These are phyloP conservation scores for Agrotis ipsilon DNA, from an alignment of 2,888 invertebrate genomes.

Conservation along the genomic window DNA sequence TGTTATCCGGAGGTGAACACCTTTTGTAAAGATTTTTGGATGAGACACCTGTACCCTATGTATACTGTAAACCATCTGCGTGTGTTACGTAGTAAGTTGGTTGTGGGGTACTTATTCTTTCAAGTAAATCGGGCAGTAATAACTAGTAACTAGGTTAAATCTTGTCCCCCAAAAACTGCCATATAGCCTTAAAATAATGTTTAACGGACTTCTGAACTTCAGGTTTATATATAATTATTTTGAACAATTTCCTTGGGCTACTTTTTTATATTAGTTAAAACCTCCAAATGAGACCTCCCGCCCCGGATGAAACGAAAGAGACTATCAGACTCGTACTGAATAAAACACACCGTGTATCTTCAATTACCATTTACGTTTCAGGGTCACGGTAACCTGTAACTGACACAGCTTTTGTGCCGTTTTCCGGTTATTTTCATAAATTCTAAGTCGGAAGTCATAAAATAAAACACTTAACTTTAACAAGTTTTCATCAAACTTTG, in stretches of 20 bases:
- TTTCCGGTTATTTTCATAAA: not conserved
- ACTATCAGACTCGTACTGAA: too few species aligned
- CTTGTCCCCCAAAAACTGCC: not conserved
- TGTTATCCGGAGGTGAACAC: constrained; percentile 8
- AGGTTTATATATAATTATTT: too few species aligned
- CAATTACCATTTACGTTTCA: too few species aligned
- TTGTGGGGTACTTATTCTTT: not conserved
- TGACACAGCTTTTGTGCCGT: not conserved
- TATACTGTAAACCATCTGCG: too few species aligned
- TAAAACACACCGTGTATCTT: too few species aligned
- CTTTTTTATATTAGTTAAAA: too few species aligned
- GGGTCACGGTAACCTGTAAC: too few species aligned
- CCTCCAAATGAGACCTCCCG: too few species aligned
- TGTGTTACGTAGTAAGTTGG: too few species aligned
- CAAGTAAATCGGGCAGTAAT: not conserved
- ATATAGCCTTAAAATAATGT: not conserved
- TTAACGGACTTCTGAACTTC: not conserved
- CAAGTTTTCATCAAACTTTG: not conserved
- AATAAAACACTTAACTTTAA: not conserved
- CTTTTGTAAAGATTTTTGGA: constrained; percentile 2
- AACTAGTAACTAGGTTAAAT: not conserved
- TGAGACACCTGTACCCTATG: constrained; percentile 22
- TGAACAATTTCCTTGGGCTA: too few species aligned
- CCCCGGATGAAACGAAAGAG: too few species aligned
- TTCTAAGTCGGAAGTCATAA: too few species aligned